Evolutionary conservation across 2,888 invertebrate species (phyloP).

Genomic region (Lithophane socia): DNA sequence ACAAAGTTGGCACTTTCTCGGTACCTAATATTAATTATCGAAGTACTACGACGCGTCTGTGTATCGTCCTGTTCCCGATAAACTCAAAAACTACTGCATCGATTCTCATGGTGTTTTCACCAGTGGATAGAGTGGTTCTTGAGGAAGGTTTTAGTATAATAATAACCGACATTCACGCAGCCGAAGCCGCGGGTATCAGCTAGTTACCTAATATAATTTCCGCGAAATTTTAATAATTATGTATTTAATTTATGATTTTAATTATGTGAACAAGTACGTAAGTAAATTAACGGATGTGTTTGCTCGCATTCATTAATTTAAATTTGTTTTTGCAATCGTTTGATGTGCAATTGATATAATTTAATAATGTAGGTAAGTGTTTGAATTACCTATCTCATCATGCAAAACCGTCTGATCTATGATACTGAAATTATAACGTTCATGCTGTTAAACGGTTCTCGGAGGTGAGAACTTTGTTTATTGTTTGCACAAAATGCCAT

Average conservation of each 20-base stretch:
- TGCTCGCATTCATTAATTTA: neutral
- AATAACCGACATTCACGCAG: no score
- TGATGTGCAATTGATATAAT: neutral
- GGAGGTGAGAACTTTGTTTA: slow-evolving; percentile 38
- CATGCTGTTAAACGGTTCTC: slow-evolving; percentile 25
- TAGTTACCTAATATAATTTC: no score
- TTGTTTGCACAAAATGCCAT: slow-evolving; percentile 3
- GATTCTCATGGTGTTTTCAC: no score
- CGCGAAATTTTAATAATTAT: no score
- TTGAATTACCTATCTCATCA: slow-evolving; percentile 5
- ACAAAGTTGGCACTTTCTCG: neutral
- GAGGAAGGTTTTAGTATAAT: no score
- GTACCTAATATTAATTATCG: neutral
- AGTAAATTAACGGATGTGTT: neutral
- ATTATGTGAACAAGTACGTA: neutral
- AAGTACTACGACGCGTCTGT: no score
- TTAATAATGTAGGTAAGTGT: neutral
- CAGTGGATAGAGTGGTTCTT: no score
- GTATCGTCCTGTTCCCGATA: no score
- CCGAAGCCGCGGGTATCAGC: no score
- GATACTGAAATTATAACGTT: slow-evolving; percentile 16
- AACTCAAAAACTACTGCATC: no score
- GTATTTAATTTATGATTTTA: neutral
- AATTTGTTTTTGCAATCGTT: neutral
- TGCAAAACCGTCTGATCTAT: slow-evolving; percentile 35